Evolutionary conservation across 92 coral and sea anemone species (phyloP), one percentile per base, ranked within the genome.

Genomic region (Palythoa caribaeorum): DNA sequence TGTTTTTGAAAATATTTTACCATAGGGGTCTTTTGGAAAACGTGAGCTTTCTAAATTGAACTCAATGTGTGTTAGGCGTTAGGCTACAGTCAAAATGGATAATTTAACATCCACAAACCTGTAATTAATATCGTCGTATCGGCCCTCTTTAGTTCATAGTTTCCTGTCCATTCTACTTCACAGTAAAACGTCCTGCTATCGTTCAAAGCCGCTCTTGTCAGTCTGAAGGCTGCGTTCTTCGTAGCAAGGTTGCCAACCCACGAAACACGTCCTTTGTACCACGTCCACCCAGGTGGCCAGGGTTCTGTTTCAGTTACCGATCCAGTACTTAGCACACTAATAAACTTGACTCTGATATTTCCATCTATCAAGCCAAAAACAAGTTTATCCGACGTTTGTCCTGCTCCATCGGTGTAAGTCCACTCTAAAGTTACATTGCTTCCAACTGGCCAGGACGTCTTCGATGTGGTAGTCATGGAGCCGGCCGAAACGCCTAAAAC

Each of bases 151-250:
- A 40, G 5, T 2, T 40, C 47, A 40, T 40, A 40, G 47, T 40
- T 5, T 40, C 47, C 47, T 40, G 47, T 2, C 47, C 47, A 40
- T 40, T 40, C 47, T 40, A 40, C 47, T 2, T 40, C 47, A 40
- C 47, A 40, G 47, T 40, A 40, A 40, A 40, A 40, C 47, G 47
- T 40, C 47, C 47, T 40, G 47, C 47, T 40, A 5, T 40, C 47
- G 47, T 40, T 40, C 47, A 75, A 44, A 20, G 57, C 79, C 3
- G 79, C 79, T 47, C 47, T 48, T 40, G 62, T 16, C 59, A 75
- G 60, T 75, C 59, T 75, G 38, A 75, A 75, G 16, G 79, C 37
- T 5, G 79, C 79, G 3, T 51, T 75, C 79, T 75, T 75, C 38
- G 4, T 28, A 17, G 14, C 51, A 10, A 75, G 57, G 21, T 53